These are phyloP conservation scores for Eremophila alpestris DNA, from an alignment of 2,797 vertebrate species.

Conservation along the genomic window DNA sequence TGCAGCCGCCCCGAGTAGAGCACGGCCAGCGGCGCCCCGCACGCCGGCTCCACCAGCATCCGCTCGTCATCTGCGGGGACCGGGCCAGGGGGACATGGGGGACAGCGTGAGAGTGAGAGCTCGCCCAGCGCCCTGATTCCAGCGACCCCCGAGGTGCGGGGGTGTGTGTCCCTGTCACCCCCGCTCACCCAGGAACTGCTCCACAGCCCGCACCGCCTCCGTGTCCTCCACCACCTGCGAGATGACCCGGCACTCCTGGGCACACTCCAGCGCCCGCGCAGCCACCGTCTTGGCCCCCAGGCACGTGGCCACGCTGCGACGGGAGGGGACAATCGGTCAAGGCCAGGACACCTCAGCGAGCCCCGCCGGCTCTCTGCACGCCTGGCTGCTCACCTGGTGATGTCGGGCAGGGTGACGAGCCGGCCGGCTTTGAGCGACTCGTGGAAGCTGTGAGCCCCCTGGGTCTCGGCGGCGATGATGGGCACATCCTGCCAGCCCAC, in stretches of 20 bases:
- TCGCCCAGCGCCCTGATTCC: rapidly evolving
- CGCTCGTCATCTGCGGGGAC: constrained; percentile 85
- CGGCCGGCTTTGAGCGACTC: constrained; percentile 80
- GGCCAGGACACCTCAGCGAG: rapidly evolving
- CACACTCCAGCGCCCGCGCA: constrained; percentile 80
- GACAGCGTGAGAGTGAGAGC: rapidly evolving
- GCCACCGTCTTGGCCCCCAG: constrained; percentile 86
- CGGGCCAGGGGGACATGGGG: rapidly evolving
- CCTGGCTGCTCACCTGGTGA: constrained; percentile 82
- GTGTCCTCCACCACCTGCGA: constrained; percentile 86
- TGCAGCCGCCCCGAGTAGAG: constrained; percentile 83
- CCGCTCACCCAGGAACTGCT: constrained; percentile 86
- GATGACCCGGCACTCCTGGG: constrained; percentile 76
- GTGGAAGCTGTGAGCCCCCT: constrained; percentile 86
- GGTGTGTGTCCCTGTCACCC: not conserved
- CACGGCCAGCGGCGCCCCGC: constrained; percentile 85
- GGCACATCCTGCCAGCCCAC: constrained; percentile 87
- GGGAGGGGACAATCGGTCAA: rapidly evolving
- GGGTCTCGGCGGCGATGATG: constrained; percentile 87
- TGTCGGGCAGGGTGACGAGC: constrained; percentile 83
- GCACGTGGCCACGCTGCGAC: constrained; percentile 83
- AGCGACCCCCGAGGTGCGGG: rapidly evolving
- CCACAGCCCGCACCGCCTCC: constrained; percentile 83
- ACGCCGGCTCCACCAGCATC: constrained; percentile 88
- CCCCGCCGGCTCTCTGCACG: rapidly evolving